Evolutionary conservation across 2,888 invertebrate genomes (phyloP).

Genomic region (Neoscelio sp.): DNA sequence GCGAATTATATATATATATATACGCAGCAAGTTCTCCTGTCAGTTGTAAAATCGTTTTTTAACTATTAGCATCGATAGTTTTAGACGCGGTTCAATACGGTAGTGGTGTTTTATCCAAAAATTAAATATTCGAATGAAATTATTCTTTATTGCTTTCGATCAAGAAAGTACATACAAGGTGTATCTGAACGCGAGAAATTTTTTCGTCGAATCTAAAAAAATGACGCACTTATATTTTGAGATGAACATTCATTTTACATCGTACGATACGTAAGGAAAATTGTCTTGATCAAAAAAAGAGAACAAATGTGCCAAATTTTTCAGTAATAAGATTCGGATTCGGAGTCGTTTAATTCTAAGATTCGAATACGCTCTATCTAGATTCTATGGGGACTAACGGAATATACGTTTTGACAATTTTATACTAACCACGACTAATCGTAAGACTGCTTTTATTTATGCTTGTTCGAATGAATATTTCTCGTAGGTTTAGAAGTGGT

Average conservation of each 20-base stretch:
- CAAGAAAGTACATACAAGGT: conserved; percentile 44
- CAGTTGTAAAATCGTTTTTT: too few relatives aligned
- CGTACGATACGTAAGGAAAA: too few relatives aligned
- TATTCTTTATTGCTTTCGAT: background rate
- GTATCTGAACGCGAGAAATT: conserved; percentile 43
- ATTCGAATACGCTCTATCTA: conserved; percentile 11
- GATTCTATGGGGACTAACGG: too few relatives aligned
- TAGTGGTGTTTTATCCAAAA: too few relatives aligned
- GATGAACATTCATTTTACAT: conserved; percentile 10
- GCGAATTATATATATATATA: too few relatives aligned
- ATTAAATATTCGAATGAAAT: too few relatives aligned
- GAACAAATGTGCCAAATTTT: conserved; percentile 53
- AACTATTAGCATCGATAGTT: too few relatives aligned
- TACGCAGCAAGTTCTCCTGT: too few relatives aligned
- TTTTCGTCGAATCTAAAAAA: background rate
- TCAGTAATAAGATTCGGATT: conserved; percentile 49
- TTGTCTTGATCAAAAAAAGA: background rate
- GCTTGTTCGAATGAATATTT: conserved; percentile 14
- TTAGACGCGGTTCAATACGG: background rate
- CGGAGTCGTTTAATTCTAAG: background rate
- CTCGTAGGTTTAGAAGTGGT: background rate
- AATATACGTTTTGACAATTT: conserved; percentile 45
- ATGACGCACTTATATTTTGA: too few relatives aligned
- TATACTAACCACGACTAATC: conserved; percentile 39
- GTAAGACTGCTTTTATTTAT: conserved; percentile 38